These are phyloP conservation scores for Amblyjoppa fuscipennis DNA, from an alignment of 2,888 invertebrate species.

Conservation along the genomic window DNA sequence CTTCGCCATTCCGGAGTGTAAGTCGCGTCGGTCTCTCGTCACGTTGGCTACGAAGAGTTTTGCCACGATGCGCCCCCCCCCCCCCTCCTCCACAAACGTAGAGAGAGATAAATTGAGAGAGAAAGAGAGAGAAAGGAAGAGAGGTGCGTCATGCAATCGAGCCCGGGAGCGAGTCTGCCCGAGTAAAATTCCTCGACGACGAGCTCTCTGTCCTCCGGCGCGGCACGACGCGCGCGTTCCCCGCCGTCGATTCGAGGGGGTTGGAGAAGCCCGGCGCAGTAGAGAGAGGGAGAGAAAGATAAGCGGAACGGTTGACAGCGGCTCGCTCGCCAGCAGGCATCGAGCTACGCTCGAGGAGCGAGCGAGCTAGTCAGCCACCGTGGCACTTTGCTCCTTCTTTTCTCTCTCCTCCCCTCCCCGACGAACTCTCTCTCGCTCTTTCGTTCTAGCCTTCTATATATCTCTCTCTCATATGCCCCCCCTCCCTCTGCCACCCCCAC, in stretches of 20 bases:
- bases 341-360: constrained; percentile 29
- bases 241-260: constrained; percentile 25
- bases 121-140: not conserved
- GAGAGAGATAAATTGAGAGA: not conserved
- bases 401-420: constrained; percentile 16
- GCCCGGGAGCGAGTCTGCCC: constrained; percentile 82
- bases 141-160: constrained; percentile 69
- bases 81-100: not conserved
- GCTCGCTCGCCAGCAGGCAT: constrained; percentile 79
- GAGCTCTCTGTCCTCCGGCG: constrained; percentile 19
- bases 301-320: constrained; percentile 77
- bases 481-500: constrained; percentile 41
- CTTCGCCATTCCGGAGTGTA: not conserved
- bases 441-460: constrained; percentile 4
- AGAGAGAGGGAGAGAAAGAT: constrained; percentile 50
- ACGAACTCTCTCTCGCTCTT: constrained; percentile 51
- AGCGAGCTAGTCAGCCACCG: constrained; percentile 79
- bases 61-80: not conserved
- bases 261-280: not conserved
- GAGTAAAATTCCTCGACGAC: constrained; percentile 83
- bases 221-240: constrained; percentile 50
- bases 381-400: constrained; percentile 80
- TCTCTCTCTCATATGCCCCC: constrained; percentile 29
- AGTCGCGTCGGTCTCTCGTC: constrained; percentile 31
- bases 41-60: constrained; percentile 9